These are phyloP conservation scores for Nowickia ferox DNA, from an alignment of 2,888 invertebrate genomes.

Conservation along the genomic window DNA sequence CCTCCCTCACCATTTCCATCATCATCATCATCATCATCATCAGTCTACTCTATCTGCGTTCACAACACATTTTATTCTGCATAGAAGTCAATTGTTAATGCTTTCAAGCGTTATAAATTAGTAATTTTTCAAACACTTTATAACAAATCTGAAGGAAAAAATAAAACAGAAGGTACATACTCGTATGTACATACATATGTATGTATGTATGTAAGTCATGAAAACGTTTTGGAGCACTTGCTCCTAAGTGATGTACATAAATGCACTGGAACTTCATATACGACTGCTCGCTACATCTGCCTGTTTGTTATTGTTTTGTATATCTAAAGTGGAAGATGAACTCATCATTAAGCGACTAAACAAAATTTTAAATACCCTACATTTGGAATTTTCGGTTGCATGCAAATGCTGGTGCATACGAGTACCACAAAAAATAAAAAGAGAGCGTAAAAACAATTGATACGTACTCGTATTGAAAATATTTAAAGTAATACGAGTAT, in stretches of 20 bases:
- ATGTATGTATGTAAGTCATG: conserved; percentile 1
- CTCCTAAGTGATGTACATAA: conserved; percentile 7
- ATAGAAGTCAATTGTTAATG: conserved; percentile 60
- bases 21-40: conserved; percentile 11
- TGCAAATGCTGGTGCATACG: too few relatives aligned
- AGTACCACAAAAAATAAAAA: too few relatives aligned
- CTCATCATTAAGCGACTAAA: not conserved
- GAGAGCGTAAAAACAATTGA: too few relatives aligned
- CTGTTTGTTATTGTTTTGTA: not conserved
- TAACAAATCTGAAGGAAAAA: not conserved
- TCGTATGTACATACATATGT: too few relatives aligned
- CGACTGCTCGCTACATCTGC: conserved; percentile 21
- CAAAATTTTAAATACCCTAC: not conserved
- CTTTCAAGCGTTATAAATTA: conserved; percentile 62
- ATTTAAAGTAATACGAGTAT: too few relatives aligned
- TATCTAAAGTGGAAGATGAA: not conserved
- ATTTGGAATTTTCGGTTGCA: not conserved
- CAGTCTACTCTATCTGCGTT: not conserved
- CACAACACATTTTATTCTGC: conserved; percentile 9
- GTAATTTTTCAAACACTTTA: conserved; percentile 57
- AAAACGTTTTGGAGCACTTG: not conserved
- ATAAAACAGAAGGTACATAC: conserved; percentile 5
- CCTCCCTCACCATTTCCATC: not conserved
- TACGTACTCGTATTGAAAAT: too few relatives aligned
- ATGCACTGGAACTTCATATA: conserved; percentile 17